Evolutionary conservation across 2,797 vertebrate species (phyloP).

Genomic region (Ceyx erithaca): DNA sequence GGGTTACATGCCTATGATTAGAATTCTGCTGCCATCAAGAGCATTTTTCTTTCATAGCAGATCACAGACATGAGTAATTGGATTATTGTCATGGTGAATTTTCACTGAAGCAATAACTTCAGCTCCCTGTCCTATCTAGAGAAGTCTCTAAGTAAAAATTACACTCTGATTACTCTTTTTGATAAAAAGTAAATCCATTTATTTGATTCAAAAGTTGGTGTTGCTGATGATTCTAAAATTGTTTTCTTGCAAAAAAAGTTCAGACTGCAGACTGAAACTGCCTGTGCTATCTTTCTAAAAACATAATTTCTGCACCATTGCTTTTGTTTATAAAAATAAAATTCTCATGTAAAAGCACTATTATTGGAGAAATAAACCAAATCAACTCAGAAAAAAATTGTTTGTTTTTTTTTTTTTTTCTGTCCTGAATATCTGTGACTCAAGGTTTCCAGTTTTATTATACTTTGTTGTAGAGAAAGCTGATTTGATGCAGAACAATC

Average conservation of each 20-base stretch:
- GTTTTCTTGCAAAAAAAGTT: slow-evolving; percentile 4
- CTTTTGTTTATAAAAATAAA: slow-evolving; percentile 22
- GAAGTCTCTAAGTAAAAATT: not conserved
- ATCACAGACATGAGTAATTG: slow-evolving; percentile 59
- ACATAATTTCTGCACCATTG: not conserved
- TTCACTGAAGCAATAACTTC: slow-evolving; percentile 47
- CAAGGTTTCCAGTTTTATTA: not conserved
- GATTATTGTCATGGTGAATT: slow-evolving; percentile 50
- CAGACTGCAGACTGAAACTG: not conserved
- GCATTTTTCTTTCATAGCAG: slow-evolving; percentile 79
- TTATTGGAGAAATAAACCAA: not conserved
- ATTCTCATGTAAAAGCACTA: not conserved
- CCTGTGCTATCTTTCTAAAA: not conserved
- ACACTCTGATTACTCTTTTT: slow-evolving; percentile 21
- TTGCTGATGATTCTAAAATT: not conserved
- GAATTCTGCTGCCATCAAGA: slow-evolving; percentile 85
- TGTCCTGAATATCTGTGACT: not conserved
- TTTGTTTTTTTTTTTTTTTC: not conserved
- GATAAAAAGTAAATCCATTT: not conserved
- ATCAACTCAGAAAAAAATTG: not conserved
- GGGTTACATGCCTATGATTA: slow-evolving; percentile 60
- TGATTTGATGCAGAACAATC: not conserved
- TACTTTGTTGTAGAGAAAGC: not conserved
- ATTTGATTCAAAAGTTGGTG: not conserved
- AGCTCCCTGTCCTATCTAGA: not conserved